Evolutionary conservation across 2,888 invertebrate species (phyloP).

Genomic region (Platycheirus albimanus): DNA sequence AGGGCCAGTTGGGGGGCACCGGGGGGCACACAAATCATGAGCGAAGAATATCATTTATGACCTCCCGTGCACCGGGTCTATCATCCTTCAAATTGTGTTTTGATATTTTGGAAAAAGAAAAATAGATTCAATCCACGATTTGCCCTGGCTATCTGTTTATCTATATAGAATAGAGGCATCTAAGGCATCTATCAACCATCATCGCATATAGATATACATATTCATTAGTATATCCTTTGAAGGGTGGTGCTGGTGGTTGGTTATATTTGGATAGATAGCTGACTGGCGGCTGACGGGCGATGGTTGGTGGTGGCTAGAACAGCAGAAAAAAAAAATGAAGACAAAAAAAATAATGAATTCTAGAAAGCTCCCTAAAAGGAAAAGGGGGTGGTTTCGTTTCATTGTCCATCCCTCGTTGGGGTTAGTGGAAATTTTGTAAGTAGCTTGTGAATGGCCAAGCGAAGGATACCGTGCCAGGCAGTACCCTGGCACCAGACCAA

Average conservation of each 20-base stretch:
- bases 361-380: slow-evolving; percentile 39
- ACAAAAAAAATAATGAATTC: slow-evolving; percentile 18
- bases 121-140: slow-evolving; percentile 69
- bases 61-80: slow-evolving; percentile 67
- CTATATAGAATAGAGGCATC: slow-evolving; percentile 35
- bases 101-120: slow-evolving; percentile 61
- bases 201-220: background rate
- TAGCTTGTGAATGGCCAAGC: slow-evolving; percentile 76
- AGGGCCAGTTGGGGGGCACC: background rate
- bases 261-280: slow-evolving; percentile 47
- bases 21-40: slow-evolving; percentile 15
- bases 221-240: slow-evolving; percentile 45
- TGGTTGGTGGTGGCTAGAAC: slow-evolving; percentile 22
- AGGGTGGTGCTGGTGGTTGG: slow-evolving; percentile 49
- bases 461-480: slow-evolving; percentile 65
- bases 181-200: background rate
- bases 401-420: slow-evolving; percentile 76
- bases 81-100: slow-evolving; percentile 66
- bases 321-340: slow-evolving; percentile 16
- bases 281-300: slow-evolving; percentile 17
- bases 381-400: slow-evolving; percentile 65
- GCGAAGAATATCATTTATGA: slow-evolving; percentile 67
- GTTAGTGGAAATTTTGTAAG: slow-evolving; percentile 70
- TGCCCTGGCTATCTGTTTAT: slow-evolving; percentile 61
- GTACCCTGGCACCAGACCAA: slow-evolving; percentile 73